Evolutionary conservation across 2,888 invertebrate genomes (phyloP), one percentile per base, ranked within the genome.

Genomic region (Diarsia rubi): DNA sequence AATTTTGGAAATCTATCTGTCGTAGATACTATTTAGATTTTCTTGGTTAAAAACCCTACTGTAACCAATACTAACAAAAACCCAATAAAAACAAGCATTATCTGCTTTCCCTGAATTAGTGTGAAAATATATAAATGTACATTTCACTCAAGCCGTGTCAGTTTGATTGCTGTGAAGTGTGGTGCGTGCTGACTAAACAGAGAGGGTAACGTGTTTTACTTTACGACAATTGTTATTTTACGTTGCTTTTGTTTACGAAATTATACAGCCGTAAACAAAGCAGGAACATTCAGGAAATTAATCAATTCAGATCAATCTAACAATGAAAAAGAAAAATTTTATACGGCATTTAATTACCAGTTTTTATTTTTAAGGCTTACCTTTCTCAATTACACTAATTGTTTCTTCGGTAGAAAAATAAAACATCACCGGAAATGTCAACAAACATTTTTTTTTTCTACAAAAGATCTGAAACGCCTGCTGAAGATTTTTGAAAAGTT

Each of bases 171-270:
- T 85, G 89, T 89, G 86, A 83, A 87, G 86, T 84, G 86, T 73
- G 83, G 86, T 89, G 92, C 91, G 91, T 91, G 92, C 82, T 82
- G 82, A 85, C 87, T 88, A 88, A 91, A 89, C 81, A 85, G 88
- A 84, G 89, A 85, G 89, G 90, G 91, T 86, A 85, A 89, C 86
- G 85, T 89, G 86, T 85, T 89, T 89, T 86, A 83, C 87, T 86
- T 87, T 86, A 73, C 87, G 86, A 76, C 83, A 64, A 83, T 81
- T 86, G 88, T 89, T 88, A 83, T 90, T 90, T 81, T 83, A 85
- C 72, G 73, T 87, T 90, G 83, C 89, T 88, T 91, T 92, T 91
- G 89, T 91, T 91, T 86, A 83, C 86, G 79, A 83, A 90, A 91
- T 88, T 89, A 89, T 87, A 84, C 84, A 82, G 79, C 79, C 83